These are phyloP conservation scores for Tympanuchus pallidicinctus DNA, from an alignment of 2,113 vertebrate species.

Conservation along the genomic window DNA sequence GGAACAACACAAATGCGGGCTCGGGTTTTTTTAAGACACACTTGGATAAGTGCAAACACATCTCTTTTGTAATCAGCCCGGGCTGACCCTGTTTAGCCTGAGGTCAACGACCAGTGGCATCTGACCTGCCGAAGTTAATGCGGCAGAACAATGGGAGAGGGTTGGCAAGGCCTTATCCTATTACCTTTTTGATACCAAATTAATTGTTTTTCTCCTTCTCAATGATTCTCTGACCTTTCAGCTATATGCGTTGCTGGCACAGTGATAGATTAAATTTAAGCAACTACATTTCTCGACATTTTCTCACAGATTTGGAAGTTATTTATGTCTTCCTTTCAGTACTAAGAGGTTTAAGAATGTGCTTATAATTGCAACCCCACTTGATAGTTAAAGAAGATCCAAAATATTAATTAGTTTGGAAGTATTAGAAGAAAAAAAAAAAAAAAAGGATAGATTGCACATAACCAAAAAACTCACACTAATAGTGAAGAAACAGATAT, in stretches of 20 bases:
- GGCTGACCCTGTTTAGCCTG: conserved; percentile 70
- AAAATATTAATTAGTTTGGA: conserved; percentile 58
- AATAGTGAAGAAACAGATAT: not conserved
- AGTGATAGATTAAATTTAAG: conserved; percentile 70
- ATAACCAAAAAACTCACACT: not conserved
- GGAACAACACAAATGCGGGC: conserved; percentile 13
- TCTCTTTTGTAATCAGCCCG: conserved; percentile 52
- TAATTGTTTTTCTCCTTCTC: conserved; percentile 80
- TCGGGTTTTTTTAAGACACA: conserved; percentile 6
- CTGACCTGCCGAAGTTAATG: conserved; percentile 85
- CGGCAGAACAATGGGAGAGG: conserved; percentile 79
- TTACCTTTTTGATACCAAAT: conserved; percentile 85
- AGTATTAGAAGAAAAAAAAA: not conserved
- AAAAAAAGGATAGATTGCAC: not conserved
- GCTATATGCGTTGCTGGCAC: conserved; percentile 59
- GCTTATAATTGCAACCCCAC: conserved; percentile 51
- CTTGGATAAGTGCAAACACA: conserved; percentile 53
- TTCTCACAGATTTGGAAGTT: conserved; percentile 56
- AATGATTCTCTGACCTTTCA: conserved; percentile 75
- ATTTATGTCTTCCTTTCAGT: conserved; percentile 64
- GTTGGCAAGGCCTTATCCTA: conserved; percentile 76
- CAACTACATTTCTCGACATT: conserved; percentile 62
- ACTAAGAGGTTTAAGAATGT: conserved; percentile 68
- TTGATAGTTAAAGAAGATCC: not conserved
- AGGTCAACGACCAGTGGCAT: conserved; percentile 81